Conservation (phyloP, 2,888 invertebrate genomes). For the Scaptomyza tumidula region DNA sequence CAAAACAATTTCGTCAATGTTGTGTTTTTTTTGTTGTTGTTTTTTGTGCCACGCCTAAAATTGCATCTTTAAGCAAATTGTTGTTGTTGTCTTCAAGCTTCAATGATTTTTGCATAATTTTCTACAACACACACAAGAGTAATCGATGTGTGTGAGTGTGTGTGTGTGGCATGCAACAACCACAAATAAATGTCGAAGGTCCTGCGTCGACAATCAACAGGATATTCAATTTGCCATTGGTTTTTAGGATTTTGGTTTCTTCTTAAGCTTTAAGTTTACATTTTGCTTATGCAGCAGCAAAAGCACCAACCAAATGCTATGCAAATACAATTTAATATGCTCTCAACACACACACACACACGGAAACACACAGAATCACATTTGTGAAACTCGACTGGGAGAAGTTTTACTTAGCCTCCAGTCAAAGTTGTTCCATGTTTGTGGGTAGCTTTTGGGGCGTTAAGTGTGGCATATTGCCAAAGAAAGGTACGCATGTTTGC, state of each 20-base stretch:
- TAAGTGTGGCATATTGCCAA: constrained; percentile 10
- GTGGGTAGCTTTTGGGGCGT: neutral
- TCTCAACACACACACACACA: constrained; percentile 17
- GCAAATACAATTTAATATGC: constrained; percentile 62
- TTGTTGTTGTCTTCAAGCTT: constrained; percentile 26
- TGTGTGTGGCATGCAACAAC: constrained; percentile 8
- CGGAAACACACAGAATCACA: constrained; percentile 3
- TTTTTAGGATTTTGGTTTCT: constrained; percentile 5
- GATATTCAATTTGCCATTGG: constrained; percentile 39
- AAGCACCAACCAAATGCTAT: constrained; percentile 36
- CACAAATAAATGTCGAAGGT: constrained; percentile 7
- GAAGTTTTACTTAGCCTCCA: constrained; percentile 32
- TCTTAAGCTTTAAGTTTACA: constrained; percentile 25
- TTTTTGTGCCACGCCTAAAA: constrained; percentile 21
- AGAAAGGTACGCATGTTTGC: constrained; percentile 19
- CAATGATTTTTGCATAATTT: constrained; percentile 29
- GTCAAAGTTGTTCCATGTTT: constrained; percentile 20
- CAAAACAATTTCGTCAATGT: constrained; percentile 45
- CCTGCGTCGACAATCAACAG: constrained; percentile 31
- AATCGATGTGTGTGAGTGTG: constrained; percentile 16
- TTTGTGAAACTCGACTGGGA: constrained; percentile 26
- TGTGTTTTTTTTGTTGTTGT: constrained; percentile 3
- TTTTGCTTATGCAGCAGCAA: constrained; percentile 27
- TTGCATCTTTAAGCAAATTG: constrained; percentile 7
- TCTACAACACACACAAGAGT: constrained; percentile 6